phyloP scores from a whole-genome alignment of 2,113 vertebrate species.

The Raja brachyura region DNA sequence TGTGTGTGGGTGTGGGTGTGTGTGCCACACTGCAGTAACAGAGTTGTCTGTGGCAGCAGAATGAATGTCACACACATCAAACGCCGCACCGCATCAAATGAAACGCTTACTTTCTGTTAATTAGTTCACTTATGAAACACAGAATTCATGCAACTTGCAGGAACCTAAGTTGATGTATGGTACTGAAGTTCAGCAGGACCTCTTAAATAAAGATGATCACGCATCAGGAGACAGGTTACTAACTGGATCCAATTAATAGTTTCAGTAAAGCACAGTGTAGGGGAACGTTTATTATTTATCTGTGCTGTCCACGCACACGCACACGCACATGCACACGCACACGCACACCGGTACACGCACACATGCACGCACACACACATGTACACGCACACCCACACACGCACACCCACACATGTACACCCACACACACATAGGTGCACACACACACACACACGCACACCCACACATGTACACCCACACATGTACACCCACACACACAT shows the following conservation, averaged over 20 bases:
- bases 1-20: too few relatives aligned
- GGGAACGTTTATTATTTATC: neutral
- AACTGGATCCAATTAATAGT: neutral
- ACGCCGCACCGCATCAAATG: neutral
- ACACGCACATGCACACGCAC: too few relatives aligned
- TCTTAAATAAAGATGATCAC: neutral
- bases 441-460: too few relatives aligned
- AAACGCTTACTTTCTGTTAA: neutral
- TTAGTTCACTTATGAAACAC: neutral
- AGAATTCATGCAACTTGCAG: neutral
- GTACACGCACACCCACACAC: too few relatives aligned
- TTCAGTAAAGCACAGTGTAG: neutral
- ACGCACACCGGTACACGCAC: too few relatives aligned
- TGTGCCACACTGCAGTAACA: neutral
- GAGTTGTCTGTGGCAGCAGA: neutral
- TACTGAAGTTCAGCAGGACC: too few relatives aligned
- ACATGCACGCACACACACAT: too few relatives aligned
- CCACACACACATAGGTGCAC: too few relatives aligned
- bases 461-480: too few relatives aligned
- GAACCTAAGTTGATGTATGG: neutral
- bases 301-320: neutral
- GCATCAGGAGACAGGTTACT: neutral
- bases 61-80: neutral
- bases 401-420: too few relatives aligned
- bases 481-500: too few relatives aligned